Evolutionary conservation across 2,888 invertebrate species (phyloP).

Genomic region (Polylopha cassiicola): DNA sequence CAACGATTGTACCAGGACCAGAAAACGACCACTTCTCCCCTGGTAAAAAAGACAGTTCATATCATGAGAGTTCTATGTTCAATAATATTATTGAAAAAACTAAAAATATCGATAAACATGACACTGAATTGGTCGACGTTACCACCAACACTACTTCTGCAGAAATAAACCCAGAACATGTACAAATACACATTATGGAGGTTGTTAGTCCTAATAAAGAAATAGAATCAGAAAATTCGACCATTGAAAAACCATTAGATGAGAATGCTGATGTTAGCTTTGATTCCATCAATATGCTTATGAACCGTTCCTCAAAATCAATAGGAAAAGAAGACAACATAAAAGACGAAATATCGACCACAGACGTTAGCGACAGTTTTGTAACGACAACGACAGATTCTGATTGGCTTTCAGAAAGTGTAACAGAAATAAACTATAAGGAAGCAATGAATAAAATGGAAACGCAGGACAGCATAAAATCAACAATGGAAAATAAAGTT

Average conservation of each 20-base stretch:
- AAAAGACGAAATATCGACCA: constrained; percentile 25
- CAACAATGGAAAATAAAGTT: too few relatives aligned
- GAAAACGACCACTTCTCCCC: too few relatives aligned
- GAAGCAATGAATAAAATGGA: constrained; percentile 48
- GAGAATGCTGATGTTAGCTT: constrained; percentile 54
- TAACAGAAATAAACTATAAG: constrained; percentile 54
- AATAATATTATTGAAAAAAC: constrained; percentile 23
- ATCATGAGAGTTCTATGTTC: too few relatives aligned
- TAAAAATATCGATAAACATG: constrained; percentile 23
- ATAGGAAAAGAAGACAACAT: constrained; percentile 34
- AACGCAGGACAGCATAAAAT: too few relatives aligned
- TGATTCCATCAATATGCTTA: constrained; percentile 53
- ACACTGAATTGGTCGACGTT: constrained; percentile 14
- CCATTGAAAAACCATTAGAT: constrained; percentile 26
- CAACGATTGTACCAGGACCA: too few relatives aligned
- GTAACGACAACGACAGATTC: constrained; percentile 43
- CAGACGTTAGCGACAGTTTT: constrained; percentile 29
- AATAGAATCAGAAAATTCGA: constrained; percentile 16
- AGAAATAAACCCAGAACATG: constrained; percentile 27
- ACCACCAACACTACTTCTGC: constrained; percentile 27
- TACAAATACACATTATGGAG: constrained; percentile 38
- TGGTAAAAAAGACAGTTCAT: too few relatives aligned
- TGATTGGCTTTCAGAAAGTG: constrained; percentile 59
- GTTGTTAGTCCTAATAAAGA: constrained; percentile 33
- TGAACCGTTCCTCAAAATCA: constrained; percentile 61